Conservation (phyloP, 2,113 vertebrate species). For the Microcebus murinus region DNA sequence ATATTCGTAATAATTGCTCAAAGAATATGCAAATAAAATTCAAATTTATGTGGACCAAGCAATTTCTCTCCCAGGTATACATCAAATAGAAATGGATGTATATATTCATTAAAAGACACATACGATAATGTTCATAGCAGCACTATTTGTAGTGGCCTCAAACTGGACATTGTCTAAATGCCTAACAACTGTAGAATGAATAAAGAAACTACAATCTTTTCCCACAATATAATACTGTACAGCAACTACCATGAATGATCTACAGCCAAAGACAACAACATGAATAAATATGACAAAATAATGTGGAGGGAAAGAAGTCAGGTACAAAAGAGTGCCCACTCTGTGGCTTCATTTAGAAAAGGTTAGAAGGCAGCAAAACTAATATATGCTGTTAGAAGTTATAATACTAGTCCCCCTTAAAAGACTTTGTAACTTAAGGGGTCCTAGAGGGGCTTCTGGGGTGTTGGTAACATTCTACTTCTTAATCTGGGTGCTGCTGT, state of each 20-base stretch:
- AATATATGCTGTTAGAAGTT: not conserved
- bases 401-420: not conserved
- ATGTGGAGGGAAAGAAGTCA: not conserved
- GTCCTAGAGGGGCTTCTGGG: not conserved
- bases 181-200: not conserved
- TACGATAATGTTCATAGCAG: not conserved
- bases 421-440: not conserved
- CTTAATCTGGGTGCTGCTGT: not conserved
- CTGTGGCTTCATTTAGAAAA: not conserved
- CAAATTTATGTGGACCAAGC: not conserved
- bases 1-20: not conserved
- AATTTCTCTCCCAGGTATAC: not conserved
- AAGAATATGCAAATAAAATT: not conserved
- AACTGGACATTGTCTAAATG: not conserved
- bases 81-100: not conserved
- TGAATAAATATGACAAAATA: not conserved
- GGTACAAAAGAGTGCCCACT: fast-evolving
- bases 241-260: too few relatives aligned
- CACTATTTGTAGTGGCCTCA: not conserved
- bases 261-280: fast-evolving
- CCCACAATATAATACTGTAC: not conserved
- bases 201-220: not conserved
- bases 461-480: not conserved
- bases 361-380: not conserved
- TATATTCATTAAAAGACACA: not conserved